phyloP scores from a whole-genome alignment of 1,140 invertebrate species.

The Scaptomyza montana region DNA sequence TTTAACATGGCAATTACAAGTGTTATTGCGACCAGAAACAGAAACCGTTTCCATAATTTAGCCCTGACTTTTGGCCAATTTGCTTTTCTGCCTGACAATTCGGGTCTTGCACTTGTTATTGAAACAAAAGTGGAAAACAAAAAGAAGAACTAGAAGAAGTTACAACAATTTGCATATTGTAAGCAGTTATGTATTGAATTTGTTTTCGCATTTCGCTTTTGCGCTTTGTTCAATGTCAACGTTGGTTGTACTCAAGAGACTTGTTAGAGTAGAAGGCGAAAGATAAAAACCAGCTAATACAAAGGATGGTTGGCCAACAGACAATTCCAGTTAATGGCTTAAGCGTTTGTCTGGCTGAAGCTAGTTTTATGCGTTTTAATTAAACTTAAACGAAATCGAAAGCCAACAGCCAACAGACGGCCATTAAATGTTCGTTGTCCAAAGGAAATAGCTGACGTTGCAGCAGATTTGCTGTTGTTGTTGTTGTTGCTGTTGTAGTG shows the following conservation, averaged over 20 bases:
- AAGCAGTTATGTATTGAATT: constrained; percentile 18
- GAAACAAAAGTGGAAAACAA: background rate
- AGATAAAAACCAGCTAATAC: background rate
- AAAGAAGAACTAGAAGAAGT: background rate
- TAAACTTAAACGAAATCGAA: constrained; percentile 74
- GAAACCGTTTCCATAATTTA: background rate
- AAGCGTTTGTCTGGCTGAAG: constrained; percentile 12
- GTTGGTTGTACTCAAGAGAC: constrained; percentile 1
- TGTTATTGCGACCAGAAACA: constrained; percentile 19
- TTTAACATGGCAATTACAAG: constrained; percentile 70
- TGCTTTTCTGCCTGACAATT: background rate
- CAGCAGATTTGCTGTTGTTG: constrained; percentile 47
- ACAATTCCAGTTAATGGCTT: constrained; percentile 44
- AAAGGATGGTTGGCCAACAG: constrained; percentile 10
- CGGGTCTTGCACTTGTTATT: background rate
- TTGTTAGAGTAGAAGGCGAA: background rate
- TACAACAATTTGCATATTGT: constrained; percentile 15
- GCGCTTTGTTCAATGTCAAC: constrained; percentile 1
- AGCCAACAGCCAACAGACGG: constrained; percentile 36
- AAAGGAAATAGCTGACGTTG: constrained; percentile 73
- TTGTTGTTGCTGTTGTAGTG: constrained; percentile 43
- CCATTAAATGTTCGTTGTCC: constrained; percentile 37
- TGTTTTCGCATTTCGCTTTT: background rate
- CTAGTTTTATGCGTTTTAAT: constrained; percentile 75
- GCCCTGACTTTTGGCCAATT: constrained; percentile 6